phyloP scores from a whole-genome alignment of 2,888 invertebrate genomes.

The Alloscopus bannaensis region DNA sequence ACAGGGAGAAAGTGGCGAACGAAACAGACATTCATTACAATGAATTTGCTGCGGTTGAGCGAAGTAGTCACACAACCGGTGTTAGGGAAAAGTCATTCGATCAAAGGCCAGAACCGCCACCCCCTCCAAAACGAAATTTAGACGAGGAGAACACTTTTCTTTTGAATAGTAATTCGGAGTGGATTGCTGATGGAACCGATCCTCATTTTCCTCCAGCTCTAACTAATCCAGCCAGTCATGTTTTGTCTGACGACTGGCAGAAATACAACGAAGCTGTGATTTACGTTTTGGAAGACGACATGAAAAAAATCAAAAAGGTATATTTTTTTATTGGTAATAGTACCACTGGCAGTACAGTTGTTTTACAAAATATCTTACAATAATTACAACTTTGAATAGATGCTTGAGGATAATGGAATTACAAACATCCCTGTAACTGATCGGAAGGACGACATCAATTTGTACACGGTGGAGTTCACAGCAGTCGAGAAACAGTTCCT shows the following conservation, averaged over 20 bases:
- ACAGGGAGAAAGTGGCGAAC: constrained; percentile 2
- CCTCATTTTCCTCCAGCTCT: constrained; percentile 50
- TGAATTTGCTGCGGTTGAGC: background rate
- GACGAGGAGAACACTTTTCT: constrained; percentile 8
- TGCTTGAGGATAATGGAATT: background rate
- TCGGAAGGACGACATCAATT: background rate
- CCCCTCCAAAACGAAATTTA: constrained; percentile 5
- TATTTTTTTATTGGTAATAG: background rate
- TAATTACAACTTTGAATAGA: background rate
- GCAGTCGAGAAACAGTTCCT: constrained; percentile 66
- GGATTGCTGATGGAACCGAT: constrained; percentile 31
- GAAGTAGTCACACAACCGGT: constrained; percentile 37
- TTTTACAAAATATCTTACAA: background rate
- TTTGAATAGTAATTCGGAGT: background rate
- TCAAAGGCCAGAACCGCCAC: constrained; percentile 13
- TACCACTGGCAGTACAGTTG: too few species aligned
- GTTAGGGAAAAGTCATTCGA: constrained; percentile 1
- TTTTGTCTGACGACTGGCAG: background rate
- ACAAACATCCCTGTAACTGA: background rate
- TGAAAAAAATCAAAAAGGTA: background rate
- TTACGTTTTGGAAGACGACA: constrained; percentile 22
- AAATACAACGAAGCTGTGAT: constrained; percentile 44
- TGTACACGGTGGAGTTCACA: constrained; percentile 62
- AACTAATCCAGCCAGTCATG: constrained; percentile 26
- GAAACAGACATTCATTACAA: constrained; percentile 57